phyloP scores from a whole-genome alignment of 2,797 vertebrate genomes.

The Lates japonicus region DNA sequence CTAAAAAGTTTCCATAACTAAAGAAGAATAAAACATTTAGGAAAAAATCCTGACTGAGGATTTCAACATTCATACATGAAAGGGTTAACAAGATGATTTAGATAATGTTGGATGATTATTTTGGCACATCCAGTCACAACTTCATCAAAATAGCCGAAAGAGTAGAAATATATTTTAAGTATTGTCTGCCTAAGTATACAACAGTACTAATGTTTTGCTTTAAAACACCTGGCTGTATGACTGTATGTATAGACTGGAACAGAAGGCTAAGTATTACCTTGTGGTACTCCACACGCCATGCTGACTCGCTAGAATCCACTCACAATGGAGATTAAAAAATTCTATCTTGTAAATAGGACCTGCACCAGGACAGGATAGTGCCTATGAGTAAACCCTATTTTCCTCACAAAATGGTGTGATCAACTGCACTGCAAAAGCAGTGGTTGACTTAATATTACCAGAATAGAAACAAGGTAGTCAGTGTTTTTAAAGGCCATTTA shows the following conservation, averaged over 20 bases:
- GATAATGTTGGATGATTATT: not conserved
- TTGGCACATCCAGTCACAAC: not conserved
- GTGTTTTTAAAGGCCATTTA: not conserved
- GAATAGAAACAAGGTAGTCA: not conserved
- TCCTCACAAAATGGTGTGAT: not conserved
- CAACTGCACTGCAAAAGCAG: not conserved
- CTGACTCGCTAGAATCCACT: not conserved
- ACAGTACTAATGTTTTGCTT: not conserved
- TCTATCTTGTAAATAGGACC: not conserved
- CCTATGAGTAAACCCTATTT: not conserved
- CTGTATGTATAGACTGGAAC: not conserved
- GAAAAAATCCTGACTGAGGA: no score
- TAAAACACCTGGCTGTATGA: not conserved
- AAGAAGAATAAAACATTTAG: no score
- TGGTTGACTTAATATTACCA: not conserved
- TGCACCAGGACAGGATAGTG: not conserved
- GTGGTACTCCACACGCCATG: not conserved
- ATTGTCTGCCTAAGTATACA: not conserved
- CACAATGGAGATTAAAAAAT: not conserved
- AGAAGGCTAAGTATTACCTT: not conserved
- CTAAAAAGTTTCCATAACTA: no score
- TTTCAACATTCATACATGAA: no score
- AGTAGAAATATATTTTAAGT: not conserved
- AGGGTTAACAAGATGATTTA: not conserved
- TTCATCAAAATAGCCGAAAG: not conserved